Evolutionary conservation across 2,888 invertebrate genomes (phyloP).

Genomic region (Dryocosmus kuriphilus): DNA sequence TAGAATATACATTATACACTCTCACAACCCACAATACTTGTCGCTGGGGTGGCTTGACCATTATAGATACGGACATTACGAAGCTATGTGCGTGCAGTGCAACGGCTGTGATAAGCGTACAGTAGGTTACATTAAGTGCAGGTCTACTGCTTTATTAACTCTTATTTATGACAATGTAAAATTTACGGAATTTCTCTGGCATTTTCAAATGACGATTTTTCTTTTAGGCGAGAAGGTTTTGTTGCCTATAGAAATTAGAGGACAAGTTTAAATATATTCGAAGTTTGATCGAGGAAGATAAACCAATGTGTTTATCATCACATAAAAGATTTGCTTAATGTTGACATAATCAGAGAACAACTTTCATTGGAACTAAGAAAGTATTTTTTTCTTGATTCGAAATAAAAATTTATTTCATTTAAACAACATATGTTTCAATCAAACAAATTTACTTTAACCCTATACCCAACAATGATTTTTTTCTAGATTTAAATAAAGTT

Average conservation of each 20-base stretch:
- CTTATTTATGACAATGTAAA: background rate
- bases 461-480: no score
- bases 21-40: slow-evolving; percentile 42
- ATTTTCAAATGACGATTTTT: background rate
- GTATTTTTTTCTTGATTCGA: no score
- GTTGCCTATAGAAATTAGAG: background rate
- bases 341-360: no score
- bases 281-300: background rate
- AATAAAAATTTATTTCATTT: no score
- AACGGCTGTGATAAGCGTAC: slow-evolving; percentile 26
- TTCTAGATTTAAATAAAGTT: no score
- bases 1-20: background rate
- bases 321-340: background rate
- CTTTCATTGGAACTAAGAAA: no score
- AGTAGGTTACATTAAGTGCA: background rate
- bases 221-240: background rate
- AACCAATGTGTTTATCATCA: background rate
- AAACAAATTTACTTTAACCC: no score
- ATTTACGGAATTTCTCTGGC: background rate
- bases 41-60: slow-evolving; percentile 52
- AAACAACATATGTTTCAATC: no score
- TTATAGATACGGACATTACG: slow-evolving; percentile 43
- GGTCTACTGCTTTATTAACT: background rate
- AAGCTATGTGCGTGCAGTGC: slow-evolving; percentile 44
- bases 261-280: no score